Evolutionary conservation across 2,888 invertebrate species (phyloP), one percentile per base, ranked within the genome.

Genomic region (Mallateleia sp.): DNA sequence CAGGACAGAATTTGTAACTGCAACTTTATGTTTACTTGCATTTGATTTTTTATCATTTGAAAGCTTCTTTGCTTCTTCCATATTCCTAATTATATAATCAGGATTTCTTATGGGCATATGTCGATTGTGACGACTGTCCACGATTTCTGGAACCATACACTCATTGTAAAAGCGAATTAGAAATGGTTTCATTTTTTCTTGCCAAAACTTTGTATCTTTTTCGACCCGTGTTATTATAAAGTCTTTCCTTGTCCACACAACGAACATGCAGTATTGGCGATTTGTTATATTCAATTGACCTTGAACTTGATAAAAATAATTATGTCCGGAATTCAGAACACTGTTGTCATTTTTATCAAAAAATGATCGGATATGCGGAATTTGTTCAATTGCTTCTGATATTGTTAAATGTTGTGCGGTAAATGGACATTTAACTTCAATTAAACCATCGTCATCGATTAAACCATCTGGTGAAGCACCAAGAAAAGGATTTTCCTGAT

Each of bases 401-500:
- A 32, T 7, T 3, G 52, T 67, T 11, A 34, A 6, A 2, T 52
- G 2, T 20, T 28, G 20, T 8, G 75, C 56, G 20, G 22, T n/a
- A 6, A 42, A 14, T 6, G 87, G 80, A 66, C 72, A 80, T 84
- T 90, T 86, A 11, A 75, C 72, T 72, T 88, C 88, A 28, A 88
- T 79, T 9, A 85, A 28, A 0, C 71, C 82, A 38, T 89, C 75
- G 9, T 79, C 62, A 25, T 54, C 87, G 45, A 87, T 87, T 0
- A 84, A 8, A 5, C 88, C 85, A 69, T 89, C 89, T 9, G 87
- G 82, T 9, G 85, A 67, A 24, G 82, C 72, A n/a, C 77, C 88
- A 2, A 87, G 62, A 50, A 45, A 82, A n/a, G 71, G 34, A 28
- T 34, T 15, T 25, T 54, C 52, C n/a, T n/a, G 14, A 50, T 88